These are phyloP conservation scores for Helicorthomorpha holstii DNA, from an alignment of 1,140 invertebrate genomes.

Conservation along the genomic window DNA sequence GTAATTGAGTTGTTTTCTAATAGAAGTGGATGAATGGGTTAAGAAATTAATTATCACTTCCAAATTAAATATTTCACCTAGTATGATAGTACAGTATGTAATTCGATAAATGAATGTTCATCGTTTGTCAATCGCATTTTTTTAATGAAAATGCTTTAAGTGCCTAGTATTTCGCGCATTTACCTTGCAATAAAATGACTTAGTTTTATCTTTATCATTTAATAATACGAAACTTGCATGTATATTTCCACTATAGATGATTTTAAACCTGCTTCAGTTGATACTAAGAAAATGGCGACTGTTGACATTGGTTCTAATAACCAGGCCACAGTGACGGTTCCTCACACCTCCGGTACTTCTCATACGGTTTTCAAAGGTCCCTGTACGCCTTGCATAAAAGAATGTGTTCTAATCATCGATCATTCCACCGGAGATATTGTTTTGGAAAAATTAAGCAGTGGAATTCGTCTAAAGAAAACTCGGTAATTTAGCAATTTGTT, in stretches of 20 bases:
- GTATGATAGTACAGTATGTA: no score
- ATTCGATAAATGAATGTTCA: no score
- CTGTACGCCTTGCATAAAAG: conserved; percentile 71
- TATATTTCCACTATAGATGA: conserved; percentile 52
- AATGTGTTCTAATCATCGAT: conserved; percentile 90
- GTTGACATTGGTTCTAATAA: conserved; percentile 74
- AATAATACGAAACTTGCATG: conserved; percentile 2
- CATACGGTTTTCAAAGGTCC: conserved; percentile 89
- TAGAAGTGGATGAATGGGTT: no score
- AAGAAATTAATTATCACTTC: no score
- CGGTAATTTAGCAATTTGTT: no score
- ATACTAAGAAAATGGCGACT: conserved; percentile 69
- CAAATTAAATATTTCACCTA: no score
- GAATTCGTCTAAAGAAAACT: conserved; percentile 89
- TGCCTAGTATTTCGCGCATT: no score
- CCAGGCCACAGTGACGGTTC: conserved; percentile 76
- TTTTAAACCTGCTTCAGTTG: conserved; percentile 92
- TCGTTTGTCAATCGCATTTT: no score
- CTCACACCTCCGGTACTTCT: conserved; percentile 74
- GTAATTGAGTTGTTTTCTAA: no score
- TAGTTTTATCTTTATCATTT: no score
- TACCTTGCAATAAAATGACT: no score
- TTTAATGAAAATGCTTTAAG: no score
- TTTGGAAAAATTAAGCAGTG: conserved; percentile 72
- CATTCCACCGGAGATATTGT: conserved; percentile 77